Percentiles rank a stretch among this genome's conserved stretches.
These are phyloP conservation scores for Orbicella faveolata DNA, from an alignment of 64 coral and sea anemone species.

Conservation along the genomic window DNA sequence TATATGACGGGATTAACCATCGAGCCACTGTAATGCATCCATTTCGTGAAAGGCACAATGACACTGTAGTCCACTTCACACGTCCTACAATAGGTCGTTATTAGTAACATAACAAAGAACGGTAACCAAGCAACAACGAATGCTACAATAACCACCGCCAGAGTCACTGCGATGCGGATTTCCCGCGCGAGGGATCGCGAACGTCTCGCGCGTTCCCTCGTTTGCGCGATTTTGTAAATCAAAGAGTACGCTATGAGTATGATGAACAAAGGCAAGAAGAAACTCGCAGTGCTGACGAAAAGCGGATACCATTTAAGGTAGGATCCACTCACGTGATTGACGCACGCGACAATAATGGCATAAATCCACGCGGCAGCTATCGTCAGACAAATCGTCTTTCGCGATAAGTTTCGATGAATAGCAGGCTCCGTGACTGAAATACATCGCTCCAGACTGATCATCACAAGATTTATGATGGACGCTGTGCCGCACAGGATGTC, in stretches of 20 bases:
- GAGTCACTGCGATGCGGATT: conserved; percentile 87
- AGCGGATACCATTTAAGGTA: conserved; percentile 62
- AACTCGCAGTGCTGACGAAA: conserved; percentile 74
- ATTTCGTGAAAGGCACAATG: conserved; percentile 70
- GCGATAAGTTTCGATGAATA: conserved; percentile 81
- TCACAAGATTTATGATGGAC: conserved; percentile 89
- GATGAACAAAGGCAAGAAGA: conserved; percentile 81
- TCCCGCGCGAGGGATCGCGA: conserved; percentile 74
- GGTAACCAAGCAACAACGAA: conserved; percentile 94
- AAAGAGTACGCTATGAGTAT: conserved; percentile 76
- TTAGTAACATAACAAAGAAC: conserved; percentile 68
- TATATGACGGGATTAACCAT: conserved; percentile 89
- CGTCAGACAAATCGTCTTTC: conserved; percentile 45
- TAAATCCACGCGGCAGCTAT: conserved; percentile 75
- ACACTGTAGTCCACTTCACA: conserved; percentile 46
- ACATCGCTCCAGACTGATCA: conserved; percentile 92
- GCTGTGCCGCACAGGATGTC: conserved; percentile 89
- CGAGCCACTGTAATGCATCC: conserved; percentile 96
- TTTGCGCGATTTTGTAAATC: conserved; percentile 80
- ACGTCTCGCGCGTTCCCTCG: conserved; percentile 63
- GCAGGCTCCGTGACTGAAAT: conserved; percentile 86
- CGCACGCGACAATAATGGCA: conserved; percentile 53
- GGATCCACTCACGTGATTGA: conserved; percentile 42
- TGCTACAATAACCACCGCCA: conserved; percentile 84
- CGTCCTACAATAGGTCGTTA: conserved; percentile 53